These are phyloP conservation scores for Caenorhabditis uteleia DNA, from an alignment of 2,888 invertebrate genomes.

Conservation along the genomic window DNA sequence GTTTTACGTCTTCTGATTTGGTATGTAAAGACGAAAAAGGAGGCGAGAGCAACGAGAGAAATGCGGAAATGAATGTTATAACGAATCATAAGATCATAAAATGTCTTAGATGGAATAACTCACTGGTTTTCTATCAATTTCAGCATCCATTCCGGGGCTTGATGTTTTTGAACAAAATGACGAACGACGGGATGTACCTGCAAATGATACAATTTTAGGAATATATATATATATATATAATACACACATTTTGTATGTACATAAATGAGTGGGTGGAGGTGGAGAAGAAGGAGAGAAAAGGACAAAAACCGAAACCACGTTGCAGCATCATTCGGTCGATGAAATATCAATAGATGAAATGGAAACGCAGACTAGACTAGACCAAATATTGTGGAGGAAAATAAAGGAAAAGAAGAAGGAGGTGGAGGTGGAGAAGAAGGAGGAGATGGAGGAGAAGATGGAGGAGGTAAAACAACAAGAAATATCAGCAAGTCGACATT, in stretches of 20 bases:
- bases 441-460: constrained; percentile 7
- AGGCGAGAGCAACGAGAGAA: too few species aligned
- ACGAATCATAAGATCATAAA: too few species aligned
- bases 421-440: neutral
- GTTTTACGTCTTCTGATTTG: too few species aligned
- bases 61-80: neutral
- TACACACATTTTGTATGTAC: too few species aligned
- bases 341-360: too few species aligned
- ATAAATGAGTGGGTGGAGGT: too few species aligned
- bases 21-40: too few species aligned
- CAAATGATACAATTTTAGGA: too few species aligned
- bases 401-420: neutral
- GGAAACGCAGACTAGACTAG: neutral
- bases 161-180: constrained; percentile 39
- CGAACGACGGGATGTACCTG: constrained; percentile 33
- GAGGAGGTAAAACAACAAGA: too few species aligned
- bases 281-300: neutral
- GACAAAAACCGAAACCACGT: constrained; percentile 1
- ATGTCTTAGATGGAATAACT: neutral
- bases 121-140: neutral
- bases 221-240: too few species aligned
- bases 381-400: neutral
- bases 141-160: constrained; percentile 33
- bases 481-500: too few species aligned
- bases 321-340: neutral